Evolutionary conservation across 1,140 invertebrate genomes (phyloP).

Genomic region (Nixonia krombeini): DNA sequence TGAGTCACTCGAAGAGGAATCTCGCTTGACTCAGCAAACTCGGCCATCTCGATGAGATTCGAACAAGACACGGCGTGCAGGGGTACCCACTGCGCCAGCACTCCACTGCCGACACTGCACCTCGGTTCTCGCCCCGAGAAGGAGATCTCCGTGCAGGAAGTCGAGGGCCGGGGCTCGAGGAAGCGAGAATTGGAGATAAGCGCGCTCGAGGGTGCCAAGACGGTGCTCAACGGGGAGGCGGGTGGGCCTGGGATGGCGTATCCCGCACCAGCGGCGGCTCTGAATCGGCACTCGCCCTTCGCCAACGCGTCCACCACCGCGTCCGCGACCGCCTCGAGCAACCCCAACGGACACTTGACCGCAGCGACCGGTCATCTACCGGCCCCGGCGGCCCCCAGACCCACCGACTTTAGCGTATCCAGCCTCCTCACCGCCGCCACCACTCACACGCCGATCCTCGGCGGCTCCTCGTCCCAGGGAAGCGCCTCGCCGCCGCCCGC

Average conservation of each 20-base stretch:
- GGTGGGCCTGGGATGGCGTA: conserved; percentile 71
- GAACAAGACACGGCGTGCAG: conserved; percentile 71
- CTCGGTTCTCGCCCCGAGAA: conserved; percentile 45
- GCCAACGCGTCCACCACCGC: conserved; percentile 23
- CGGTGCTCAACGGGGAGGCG: conserved; percentile 68
- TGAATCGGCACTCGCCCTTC: conserved; percentile 68
- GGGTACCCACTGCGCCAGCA: conserved; percentile 73
- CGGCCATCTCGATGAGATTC: conserved; percentile 71
- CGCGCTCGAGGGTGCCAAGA: conserved; percentile 66
- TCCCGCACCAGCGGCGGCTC: conserved; percentile 68
- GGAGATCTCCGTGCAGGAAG: conserved; percentile 54
- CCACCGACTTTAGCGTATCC: conserved; percentile 93
- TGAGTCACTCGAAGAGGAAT: conserved; percentile 67
- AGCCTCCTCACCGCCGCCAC: conserved; percentile 84
- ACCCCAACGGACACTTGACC: conserved; percentile 65
- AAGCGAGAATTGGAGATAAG: conserved; percentile 55
- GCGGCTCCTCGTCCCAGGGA: conserved; percentile 62
- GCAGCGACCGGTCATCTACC: too few species aligned
- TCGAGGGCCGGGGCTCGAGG: conserved; percentile 36
- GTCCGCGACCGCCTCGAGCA: conserved; percentile 30
- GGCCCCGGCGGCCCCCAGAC: conserved; percentile 77
- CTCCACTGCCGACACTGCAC: conserved; percentile 67
- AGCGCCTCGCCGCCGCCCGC: conserved; percentile 73
- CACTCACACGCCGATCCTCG: conserved; percentile 59
- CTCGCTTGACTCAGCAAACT: conserved; percentile 64